phyloP scores from a whole-genome alignment of 2,113 vertebrate genomes.

The Nesoenas mayeri region DNA sequence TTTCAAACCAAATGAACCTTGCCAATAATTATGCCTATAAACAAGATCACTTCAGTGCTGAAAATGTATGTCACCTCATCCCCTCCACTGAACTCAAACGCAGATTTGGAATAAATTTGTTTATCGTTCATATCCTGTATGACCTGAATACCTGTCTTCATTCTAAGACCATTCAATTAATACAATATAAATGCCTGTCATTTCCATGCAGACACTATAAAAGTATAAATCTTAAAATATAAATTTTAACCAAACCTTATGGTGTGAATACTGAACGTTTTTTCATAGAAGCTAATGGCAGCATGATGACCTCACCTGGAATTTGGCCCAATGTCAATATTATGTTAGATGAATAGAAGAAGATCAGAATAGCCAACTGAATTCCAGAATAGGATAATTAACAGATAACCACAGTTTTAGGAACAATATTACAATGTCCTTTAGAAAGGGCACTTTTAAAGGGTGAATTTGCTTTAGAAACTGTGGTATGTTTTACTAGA shows the following conservation, averaged over 20 bases:
- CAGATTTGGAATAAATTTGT: background rate
- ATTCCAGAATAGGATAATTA: background rate
- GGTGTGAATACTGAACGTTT: background rate
- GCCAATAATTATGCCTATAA: background rate
- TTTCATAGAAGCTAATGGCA: background rate
- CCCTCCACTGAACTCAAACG: background rate
- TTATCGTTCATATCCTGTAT: background rate
- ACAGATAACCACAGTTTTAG: background rate
- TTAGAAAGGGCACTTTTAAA: background rate
- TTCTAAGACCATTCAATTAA: background rate
- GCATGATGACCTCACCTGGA: background rate
- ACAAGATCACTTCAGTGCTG: background rate
- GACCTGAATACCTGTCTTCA: fast-evolving
- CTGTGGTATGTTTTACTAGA: background rate
- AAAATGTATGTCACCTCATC: background rate
- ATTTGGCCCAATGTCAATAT: background rate
- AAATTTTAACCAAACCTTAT: background rate
- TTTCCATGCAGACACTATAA: background rate
- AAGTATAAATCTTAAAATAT: background rate
- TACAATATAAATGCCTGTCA: background rate
- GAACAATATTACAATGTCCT: background rate
- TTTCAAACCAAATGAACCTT: background rate
- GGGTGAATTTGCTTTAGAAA: background rate
- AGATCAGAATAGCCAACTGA: background rate
- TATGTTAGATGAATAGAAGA: background rate